Evolutionary conservation across 2,797 vertebrate genomes (phyloP).

Genomic region (Podargus strigoides): DNA sequence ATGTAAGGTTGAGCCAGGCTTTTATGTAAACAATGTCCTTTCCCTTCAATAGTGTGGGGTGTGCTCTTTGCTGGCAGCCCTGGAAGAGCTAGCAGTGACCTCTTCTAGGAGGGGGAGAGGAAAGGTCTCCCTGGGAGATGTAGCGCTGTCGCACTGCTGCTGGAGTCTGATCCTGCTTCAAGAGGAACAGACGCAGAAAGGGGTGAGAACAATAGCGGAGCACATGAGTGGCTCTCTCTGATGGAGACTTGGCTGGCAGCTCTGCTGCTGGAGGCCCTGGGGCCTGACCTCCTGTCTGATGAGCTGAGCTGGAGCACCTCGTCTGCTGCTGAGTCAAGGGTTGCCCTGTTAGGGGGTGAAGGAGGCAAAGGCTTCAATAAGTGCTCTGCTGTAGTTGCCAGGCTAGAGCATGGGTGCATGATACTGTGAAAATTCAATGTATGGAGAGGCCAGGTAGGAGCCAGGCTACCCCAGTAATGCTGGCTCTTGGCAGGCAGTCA

Average conservation of each 20-base stretch:
- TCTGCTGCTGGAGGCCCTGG: not conserved
- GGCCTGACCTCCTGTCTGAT: not conserved
- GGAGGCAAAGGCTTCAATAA: not conserved
- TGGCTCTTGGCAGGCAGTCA: not conserved
- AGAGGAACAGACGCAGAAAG: not conserved
- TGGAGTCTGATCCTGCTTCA: not conserved
- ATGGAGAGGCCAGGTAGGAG: not conserved
- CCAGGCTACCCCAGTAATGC: not conserved
- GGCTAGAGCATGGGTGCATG: not conserved
- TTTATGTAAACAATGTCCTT: not conserved
- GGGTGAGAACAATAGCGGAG: not conserved
- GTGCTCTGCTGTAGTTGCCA: not conserved
- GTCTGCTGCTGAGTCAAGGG: not conserved
- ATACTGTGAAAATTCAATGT: not conserved
- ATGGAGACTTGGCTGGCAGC: fast-evolving
- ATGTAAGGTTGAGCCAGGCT: not conserved
- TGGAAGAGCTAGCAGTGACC: not conserved
- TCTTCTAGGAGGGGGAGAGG: not conserved
- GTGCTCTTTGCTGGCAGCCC: not conserved
- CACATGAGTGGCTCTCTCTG: not conserved
- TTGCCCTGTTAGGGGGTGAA: not conserved
- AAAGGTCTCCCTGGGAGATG: not conserved
- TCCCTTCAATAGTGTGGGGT: not conserved
- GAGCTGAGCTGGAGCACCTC: not conserved
- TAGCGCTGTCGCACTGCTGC: not conserved